phyloP scores from a whole-genome alignment of 2,888 invertebrate genomes.

The Eumacrocentrus americanus region DNA sequence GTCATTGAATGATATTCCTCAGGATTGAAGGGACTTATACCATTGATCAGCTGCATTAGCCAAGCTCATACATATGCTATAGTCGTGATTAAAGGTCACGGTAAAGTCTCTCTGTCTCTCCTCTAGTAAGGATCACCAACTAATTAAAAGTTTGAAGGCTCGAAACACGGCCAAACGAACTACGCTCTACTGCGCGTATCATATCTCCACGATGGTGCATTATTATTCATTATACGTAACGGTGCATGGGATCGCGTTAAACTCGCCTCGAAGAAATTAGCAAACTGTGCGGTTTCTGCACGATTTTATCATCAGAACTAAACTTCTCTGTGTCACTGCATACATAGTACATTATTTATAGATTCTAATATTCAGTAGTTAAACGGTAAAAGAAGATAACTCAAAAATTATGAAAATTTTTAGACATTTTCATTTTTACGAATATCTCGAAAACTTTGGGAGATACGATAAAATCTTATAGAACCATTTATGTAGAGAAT shows the following conservation, averaged over 20 bases:
- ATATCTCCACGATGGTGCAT: background rate
- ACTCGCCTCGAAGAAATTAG: slow-evolving; percentile 8
- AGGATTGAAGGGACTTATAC: background rate
- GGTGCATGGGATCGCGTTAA: slow-evolving; percentile 10
- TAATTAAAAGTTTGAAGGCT: slow-evolving; percentile 50
- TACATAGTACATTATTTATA: background rate
- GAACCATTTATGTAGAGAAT: no score
- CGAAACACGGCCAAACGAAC: slow-evolving; percentile 13
- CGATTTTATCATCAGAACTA: background rate
- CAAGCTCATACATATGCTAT: no score
- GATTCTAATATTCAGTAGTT: no score
- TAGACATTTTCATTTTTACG: no score
- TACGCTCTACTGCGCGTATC: background rate
- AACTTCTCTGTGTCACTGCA: background rate
- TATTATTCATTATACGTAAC: slow-evolving; percentile 30
- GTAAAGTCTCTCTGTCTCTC: background rate
- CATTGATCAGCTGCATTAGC: background rate
- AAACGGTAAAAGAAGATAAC: no score
- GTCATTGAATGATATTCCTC: background rate
- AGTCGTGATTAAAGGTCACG: background rate
- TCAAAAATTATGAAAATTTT: no score
- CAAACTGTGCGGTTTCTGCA: background rate
- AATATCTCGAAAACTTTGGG: no score
- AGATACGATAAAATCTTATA: no score
- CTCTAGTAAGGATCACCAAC: slow-evolving; percentile 43